Conservation (phyloP, 2,113 vertebrate species). For the Sterna hirundo region DNA sequence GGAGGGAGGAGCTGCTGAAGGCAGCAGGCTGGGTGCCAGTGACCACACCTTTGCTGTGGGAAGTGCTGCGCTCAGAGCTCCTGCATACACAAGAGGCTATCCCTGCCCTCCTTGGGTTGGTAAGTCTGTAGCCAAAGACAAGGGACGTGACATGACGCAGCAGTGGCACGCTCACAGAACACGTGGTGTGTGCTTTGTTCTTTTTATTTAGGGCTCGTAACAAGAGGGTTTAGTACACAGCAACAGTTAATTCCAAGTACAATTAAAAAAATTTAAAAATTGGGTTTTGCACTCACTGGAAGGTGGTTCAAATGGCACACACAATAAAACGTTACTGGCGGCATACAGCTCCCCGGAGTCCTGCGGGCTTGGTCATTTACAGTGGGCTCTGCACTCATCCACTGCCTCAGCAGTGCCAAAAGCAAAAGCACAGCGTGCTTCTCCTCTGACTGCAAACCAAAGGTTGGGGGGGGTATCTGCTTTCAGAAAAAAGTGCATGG, state of each 20-base stretch:
- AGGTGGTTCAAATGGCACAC: conserved; percentile 74
- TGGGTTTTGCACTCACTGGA: conserved; percentile 66
- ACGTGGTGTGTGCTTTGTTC: conserved; percentile 64
- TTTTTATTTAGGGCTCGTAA: conserved; percentile 80
- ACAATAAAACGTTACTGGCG: conserved; percentile 59
- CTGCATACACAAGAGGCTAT: rapidly evolving
- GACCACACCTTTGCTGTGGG: background rate
- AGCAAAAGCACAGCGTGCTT: conserved; percentile 37
- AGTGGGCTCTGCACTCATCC: conserved; percentile 39
- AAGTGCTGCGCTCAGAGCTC: background rate
- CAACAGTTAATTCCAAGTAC: conserved; percentile 82
- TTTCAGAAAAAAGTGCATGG: conserved; percentile 53
- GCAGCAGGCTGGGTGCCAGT: background rate
- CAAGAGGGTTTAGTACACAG: conserved; percentile 82
- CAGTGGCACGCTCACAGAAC: conserved; percentile 45
- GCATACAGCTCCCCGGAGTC: conserved; percentile 56
- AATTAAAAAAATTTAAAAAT: conserved; percentile 79
- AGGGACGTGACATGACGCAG: background rate
- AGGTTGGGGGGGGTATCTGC: background rate
- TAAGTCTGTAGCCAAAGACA: background rate
- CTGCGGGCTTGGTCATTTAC: background rate
- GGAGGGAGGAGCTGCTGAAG: background rate
- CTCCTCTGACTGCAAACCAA: conserved; percentile 50
- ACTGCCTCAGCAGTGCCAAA: conserved; percentile 32
- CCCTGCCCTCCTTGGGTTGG: rapidly evolving